Conservation (phyloP, 2,888 invertebrate species). For the Ectemnius continuus region DNA sequence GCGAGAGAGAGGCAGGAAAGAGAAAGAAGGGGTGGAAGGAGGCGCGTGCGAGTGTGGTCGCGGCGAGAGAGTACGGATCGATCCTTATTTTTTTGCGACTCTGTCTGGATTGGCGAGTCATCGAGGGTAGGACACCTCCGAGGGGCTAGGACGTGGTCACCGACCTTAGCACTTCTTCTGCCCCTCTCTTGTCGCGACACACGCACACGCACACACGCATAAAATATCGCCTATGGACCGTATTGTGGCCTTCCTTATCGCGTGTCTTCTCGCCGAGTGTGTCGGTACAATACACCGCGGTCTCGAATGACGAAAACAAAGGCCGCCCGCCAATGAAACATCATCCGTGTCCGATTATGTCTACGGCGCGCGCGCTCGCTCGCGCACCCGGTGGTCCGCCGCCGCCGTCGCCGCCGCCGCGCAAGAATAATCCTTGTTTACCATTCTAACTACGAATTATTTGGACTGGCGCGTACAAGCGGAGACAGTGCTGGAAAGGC, state of each 20-base stretch:
- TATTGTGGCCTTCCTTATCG: conserved; percentile 18
- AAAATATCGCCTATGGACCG: background rate
- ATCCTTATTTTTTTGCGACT: conserved; percentile 14
- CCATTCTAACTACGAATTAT: background rate
- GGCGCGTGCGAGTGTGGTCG: background rate
- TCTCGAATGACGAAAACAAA: conserved; percentile 29
- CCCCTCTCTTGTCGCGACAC: background rate
- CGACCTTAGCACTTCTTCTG: conserved; percentile 33
- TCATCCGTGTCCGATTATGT: conserved; percentile 28
- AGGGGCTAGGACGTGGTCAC: conserved; percentile 20
- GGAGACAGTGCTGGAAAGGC: too few species aligned
- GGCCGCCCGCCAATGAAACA: conserved; percentile 29
- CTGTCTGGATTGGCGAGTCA: conserved; percentile 38
- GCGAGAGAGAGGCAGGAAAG: background rate
- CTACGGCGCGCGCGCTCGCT: background rate
- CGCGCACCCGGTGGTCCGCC: conserved; percentile 12
- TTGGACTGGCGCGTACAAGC: too few species aligned
- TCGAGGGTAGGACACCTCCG: conserved; percentile 18
- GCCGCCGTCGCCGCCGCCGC: too few species aligned
- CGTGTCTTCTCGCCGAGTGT: background rate
- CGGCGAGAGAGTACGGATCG: conserved; percentile 3
- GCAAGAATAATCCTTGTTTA: conserved; percentile 18
- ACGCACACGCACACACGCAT: background rate
- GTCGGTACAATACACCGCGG: conserved; percentile 26
- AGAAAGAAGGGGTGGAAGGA: background rate